Conservation (phyloP, 2,113 vertebrate genomes). For the Rattus rattus region DNA sequence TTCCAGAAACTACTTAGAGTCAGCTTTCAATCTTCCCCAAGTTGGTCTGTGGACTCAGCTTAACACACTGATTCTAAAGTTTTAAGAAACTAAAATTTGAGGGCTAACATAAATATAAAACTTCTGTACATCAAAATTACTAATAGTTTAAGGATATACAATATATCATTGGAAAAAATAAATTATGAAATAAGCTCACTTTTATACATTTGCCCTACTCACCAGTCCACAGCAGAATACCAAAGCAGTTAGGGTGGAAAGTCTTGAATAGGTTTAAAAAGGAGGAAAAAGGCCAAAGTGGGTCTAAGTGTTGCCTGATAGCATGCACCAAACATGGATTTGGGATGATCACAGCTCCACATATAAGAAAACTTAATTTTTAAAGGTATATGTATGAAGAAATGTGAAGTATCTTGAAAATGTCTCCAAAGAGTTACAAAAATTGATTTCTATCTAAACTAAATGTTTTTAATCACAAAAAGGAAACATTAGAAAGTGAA, state of each 20-base stretch:
- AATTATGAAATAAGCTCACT: background rate
- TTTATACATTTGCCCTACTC: background rate
- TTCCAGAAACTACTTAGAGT: conserved; percentile 1
- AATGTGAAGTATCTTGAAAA: background rate
- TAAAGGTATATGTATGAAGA: background rate
- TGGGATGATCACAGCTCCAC: background rate
- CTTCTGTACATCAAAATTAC: background rate
- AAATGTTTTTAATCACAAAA: background rate
- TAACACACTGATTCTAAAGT: conserved; percentile 21
- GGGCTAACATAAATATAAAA: conserved; percentile 8
- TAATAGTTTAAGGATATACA: conserved; percentile 33
- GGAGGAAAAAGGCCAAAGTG: background rate
- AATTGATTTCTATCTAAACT: background rate
- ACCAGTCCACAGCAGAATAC: background rate
- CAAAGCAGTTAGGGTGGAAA: background rate
- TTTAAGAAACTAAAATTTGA: conserved; percentile 35
- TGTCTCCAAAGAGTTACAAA: background rate
- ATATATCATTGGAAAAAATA: conserved; percentile 7
- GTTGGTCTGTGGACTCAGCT: background rate
- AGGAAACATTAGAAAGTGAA: background rate
- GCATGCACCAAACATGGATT: background rate
- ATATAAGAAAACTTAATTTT: background rate
- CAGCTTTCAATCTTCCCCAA: background rate
- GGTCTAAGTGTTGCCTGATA: background rate
- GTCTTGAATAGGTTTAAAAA: background rate